phyloP scores from a whole-genome alignment of 2,888 invertebrate species.

The Parochlus steinenii region DNA sequence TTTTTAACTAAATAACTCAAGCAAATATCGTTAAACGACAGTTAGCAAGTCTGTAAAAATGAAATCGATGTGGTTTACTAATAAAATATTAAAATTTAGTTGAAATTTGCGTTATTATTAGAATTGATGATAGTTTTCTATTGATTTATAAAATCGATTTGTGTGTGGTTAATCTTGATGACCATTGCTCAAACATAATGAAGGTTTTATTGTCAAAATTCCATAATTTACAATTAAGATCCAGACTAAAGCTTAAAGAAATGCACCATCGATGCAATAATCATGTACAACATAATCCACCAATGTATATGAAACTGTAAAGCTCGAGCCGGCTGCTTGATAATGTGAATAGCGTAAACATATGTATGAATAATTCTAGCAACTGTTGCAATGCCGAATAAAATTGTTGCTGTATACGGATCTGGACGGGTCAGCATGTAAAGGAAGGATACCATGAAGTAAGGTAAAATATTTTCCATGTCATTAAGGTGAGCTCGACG shows the following conservation, averaged over 20 bases:
- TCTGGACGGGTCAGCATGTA: conserved; percentile 35
- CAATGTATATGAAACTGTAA: conserved; percentile 26
- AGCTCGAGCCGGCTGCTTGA: conserved; percentile 37
- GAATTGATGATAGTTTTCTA: too few relatives aligned
- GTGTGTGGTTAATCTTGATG: too few relatives aligned
- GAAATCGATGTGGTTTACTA: too few relatives aligned
- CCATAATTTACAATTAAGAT: too few relatives aligned
- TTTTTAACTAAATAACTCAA: too few relatives aligned
- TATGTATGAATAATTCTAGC: conserved; percentile 36
- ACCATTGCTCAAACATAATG: too few relatives aligned
- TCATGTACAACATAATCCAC: conserved; percentile 28
- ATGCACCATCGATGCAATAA: conserved; percentile 14
- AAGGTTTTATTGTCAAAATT: too few relatives aligned
- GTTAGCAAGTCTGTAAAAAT: too few relatives aligned
- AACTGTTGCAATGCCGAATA: conserved; percentile 34
- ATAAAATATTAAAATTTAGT: too few relatives aligned
- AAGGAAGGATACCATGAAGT: conserved; percentile 33
- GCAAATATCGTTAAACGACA: too few relatives aligned
- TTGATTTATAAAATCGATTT: too few relatives aligned
- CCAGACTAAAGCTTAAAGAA: conserved; percentile 9
- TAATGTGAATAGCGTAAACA: conserved; percentile 34
- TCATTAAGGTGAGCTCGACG: conserved; percentile 43
- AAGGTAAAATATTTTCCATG: conserved; percentile 41
- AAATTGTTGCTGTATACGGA: conserved; percentile 24
- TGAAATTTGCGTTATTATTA: too few relatives aligned